These are phyloP conservation scores for Darevskia mixta DNA, from an alignment of 2,797 vertebrate species.

Conservation along the genomic window DNA sequence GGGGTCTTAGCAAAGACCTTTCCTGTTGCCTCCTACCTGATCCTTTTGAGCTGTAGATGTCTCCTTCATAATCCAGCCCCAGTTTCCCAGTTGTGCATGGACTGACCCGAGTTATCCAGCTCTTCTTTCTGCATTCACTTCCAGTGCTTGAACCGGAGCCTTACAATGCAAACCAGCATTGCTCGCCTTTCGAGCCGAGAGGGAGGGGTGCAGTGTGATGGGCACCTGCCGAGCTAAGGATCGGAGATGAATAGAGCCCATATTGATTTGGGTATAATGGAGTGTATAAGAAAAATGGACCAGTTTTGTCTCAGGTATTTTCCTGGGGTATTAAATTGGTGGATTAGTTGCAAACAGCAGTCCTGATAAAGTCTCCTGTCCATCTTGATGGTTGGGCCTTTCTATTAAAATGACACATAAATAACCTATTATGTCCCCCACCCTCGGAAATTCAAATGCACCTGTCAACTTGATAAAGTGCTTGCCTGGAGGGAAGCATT, in stretches of 20 bases:
- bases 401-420: constrained; percentile 98
- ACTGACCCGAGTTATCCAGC: neutral
- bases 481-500: constrained; percentile 99
- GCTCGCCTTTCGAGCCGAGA: constrained; percentile 41
- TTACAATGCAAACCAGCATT: neutral
- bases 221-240: constrained; percentile 73
- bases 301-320: constrained; percentile 84
- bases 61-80: no score
- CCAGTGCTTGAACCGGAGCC: neutral
- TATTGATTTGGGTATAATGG: constrained; percentile 82
- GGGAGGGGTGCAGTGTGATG: constrained; percentile 52
- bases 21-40: neutral
- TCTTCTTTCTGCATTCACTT: neutral
- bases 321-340: constrained; percentile 83
- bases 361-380: constrained; percentile 87
- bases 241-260: constrained; percentile 80
- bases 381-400: constrained; percentile 85
- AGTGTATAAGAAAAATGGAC: constrained; percentile 81
- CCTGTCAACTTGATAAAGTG: constrained; percentile 99
- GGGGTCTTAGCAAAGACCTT: neutral
- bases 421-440: constrained; percentile 98
- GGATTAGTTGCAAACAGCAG: constrained; percentile 87
- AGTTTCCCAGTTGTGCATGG: no score
- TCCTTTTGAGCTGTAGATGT: neutral
- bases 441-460: constrained; percentile 99